phyloP scores from a whole-genome alignment of 2,797 vertebrate genomes.

The Erpetoichthys calabaricus region DNA sequence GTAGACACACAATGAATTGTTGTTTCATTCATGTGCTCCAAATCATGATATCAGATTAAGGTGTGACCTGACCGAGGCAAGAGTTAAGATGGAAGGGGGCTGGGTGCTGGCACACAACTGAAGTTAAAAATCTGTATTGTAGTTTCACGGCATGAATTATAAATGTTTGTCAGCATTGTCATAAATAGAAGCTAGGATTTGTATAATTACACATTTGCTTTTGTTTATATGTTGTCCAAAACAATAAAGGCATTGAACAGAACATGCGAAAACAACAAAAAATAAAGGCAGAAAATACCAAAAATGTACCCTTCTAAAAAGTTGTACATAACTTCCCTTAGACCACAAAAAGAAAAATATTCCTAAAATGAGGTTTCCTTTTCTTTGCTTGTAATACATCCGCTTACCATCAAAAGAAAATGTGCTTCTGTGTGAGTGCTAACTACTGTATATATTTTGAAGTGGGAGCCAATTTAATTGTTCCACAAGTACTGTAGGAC shows the following conservation, averaged over 20 bases:
- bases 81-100: too few relatives aligned
- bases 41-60: too few relatives aligned
- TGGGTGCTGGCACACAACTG: too few relatives aligned
- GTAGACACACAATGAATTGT: too few relatives aligned
- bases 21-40: too few relatives aligned
- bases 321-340: slow-evolving; percentile 1
- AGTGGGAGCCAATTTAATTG: too few relatives aligned
- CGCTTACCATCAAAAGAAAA: slow-evolving; percentile 47
- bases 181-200: slow-evolving; percentile 26
- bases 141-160: slow-evolving; percentile 29
- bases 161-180: slow-evolving; percentile 43
- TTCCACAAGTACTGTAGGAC: too few relatives aligned
- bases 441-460: too few relatives aligned
- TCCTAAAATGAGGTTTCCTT: slow-evolving; percentile 23
- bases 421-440: too few relatives aligned
- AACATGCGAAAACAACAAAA: slow-evolving; percentile 22
- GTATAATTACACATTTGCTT: slow-evolving; percentile 27
- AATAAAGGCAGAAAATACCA: not conserved
- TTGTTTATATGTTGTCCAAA: slow-evolving; percentile 49
- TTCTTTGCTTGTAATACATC: slow-evolving; percentile 36
- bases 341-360: not conserved
- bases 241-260: slow-evolving; percentile 18
- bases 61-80: too few relatives aligned
- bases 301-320: not conserved
- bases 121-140: too few relatives aligned